Conservation (phyloP, 2,888 invertebrate genomes). For the Ectemnius lituratus region DNA sequence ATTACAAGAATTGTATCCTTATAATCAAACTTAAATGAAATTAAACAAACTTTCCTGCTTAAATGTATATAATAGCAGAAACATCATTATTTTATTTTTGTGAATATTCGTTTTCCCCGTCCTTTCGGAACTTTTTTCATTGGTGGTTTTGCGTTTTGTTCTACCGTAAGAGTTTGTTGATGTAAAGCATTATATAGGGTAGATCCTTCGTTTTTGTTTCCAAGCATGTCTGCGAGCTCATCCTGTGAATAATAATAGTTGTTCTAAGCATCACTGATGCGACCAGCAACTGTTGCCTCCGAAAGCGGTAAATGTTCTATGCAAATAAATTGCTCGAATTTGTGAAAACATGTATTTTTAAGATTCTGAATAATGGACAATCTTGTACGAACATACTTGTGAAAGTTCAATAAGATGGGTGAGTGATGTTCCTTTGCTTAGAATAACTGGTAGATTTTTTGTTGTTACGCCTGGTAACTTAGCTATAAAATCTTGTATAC, state of each 20-base stretch:
- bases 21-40: no score
- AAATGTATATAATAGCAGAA: no score
- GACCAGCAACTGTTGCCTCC: no score
- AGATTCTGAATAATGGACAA: no score
- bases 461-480: slow-evolving; percentile 93
- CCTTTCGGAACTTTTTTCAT: slow-evolving; percentile 55
- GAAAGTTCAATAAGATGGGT: slow-evolving; percentile 82
- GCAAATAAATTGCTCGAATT: background rate
- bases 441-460: slow-evolving; percentile 88
- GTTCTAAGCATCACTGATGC: background rate
- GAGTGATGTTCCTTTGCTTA: slow-evolving; percentile 86
- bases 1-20: no score
- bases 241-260: slow-evolving; percentile 78
- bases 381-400: slow-evolving; percentile 77
- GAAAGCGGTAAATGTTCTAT: background rate
- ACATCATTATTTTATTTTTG: slow-evolving; percentile 52
- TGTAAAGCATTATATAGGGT: slow-evolving; percentile 86
- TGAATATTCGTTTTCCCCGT: slow-evolving; percentile 69
- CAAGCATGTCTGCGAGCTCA: slow-evolving; percentile 85
- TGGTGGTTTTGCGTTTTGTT: slow-evolving; percentile 64
- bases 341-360: background rate
- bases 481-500: slow-evolving; percentile 88
- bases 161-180: slow-evolving; percentile 81
- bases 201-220: slow-evolving; percentile 85
- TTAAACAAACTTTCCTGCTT: no score